Evolutionary conservation across 2,888 invertebrate genomes (phyloP), one percentile per base, ranked within the genome.

Genomic region (Papilio elwesi): DNA sequence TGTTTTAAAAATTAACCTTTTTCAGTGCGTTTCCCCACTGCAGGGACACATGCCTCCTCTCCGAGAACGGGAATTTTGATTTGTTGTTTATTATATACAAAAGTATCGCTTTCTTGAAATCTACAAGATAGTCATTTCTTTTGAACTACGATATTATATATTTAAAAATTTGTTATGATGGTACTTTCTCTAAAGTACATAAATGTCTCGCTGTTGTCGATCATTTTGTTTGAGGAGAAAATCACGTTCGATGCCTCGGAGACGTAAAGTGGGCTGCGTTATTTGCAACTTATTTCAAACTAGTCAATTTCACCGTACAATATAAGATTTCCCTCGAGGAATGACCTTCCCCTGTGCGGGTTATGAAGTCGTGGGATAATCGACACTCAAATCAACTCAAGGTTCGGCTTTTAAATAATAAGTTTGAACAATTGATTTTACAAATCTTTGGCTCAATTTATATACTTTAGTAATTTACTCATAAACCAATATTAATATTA

Each of bases 321-420:
- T 67, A 62, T 36, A 53, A 53, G 62, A 71, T 71, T 71, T 62
- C 67, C 67, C 67, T 47, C 0, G 67, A 62, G 71, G 6, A n/a
- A 43, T 62, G 66, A 67, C 66, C 62, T 62, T 62, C 51, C 59
- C 36, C 52, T 26, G 49, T 55, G 52, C 64, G 43, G 57, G 16
- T 52, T 62, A 52, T 47, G 47, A 65, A 6, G 47, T 13, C 47
- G 52, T 71, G 62, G 16, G 26, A 53, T 55, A 48, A 12, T 55
- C 15, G 13, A 12, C 15, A 26, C 26, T 26, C 26, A 15, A 15
- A 38, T 10, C 7, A n/a, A n/a, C 15, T 10, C 10, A 43, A 38
- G 10, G 8, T 62, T 11, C 15, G 6, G 52, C 9, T 38, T 36
- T 57, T 57, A 36, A 36, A 57, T 36, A 12, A 43, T 43, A 9